A percentile compares a stretch with the other conserved stretches of the same genome.
Conservation (phyloP, 2,797 vertebrate genomes). For the Syndactyla subalaris region DNA sequence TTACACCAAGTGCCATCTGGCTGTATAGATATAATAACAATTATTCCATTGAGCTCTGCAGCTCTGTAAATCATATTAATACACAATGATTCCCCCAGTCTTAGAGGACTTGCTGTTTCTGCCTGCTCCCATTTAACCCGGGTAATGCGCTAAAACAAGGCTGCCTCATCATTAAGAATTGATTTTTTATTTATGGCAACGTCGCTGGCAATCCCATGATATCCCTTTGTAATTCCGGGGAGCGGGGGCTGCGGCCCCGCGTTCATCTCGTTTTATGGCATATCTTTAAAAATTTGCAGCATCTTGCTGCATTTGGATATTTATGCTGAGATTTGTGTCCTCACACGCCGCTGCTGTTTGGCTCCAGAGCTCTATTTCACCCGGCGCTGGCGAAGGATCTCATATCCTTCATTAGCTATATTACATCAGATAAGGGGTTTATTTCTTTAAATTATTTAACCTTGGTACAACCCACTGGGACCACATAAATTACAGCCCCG, state of each 20-base stretch:
- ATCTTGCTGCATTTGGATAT: slow-evolving; percentile 76
- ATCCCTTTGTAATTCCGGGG: slow-evolving; percentile 70
- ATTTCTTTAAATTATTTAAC: slow-evolving; percentile 84
- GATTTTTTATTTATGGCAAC: slow-evolving; percentile 82
- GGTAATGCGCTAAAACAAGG: slow-evolving; percentile 74
- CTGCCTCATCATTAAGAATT: slow-evolving; percentile 79
- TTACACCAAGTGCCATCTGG: slow-evolving; percentile 82
- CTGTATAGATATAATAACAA: slow-evolving; percentile 81
- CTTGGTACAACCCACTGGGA: slow-evolving; percentile 74
- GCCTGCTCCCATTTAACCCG: slow-evolving; percentile 80
- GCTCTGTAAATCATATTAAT: slow-evolving; percentile 81
- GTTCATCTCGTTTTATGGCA: slow-evolving; percentile 73
- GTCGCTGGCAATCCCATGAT: slow-evolving; percentile 73
- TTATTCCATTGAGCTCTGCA: slow-evolving; percentile 76
- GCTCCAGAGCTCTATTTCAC: slow-evolving; percentile 66
- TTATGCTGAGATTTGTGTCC: slow-evolving; percentile 77
- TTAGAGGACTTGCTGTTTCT: slow-evolving; percentile 72
- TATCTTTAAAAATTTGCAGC: slow-evolving; percentile 72
- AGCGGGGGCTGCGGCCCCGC: slow-evolving; percentile 25
- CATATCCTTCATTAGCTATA: slow-evolving; percentile 75
- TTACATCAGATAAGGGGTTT: slow-evolving; percentile 73
- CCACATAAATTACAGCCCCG: slow-evolving; percentile 74
- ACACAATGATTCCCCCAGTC: slow-evolving; percentile 65
- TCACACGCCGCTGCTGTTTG: slow-evolving; percentile 51
- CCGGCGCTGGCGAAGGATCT: slow-evolving; percentile 31